phyloP scores from a whole-genome alignment of 2,113 vertebrate species.

The Psammodynastes pulverulentus region DNA sequence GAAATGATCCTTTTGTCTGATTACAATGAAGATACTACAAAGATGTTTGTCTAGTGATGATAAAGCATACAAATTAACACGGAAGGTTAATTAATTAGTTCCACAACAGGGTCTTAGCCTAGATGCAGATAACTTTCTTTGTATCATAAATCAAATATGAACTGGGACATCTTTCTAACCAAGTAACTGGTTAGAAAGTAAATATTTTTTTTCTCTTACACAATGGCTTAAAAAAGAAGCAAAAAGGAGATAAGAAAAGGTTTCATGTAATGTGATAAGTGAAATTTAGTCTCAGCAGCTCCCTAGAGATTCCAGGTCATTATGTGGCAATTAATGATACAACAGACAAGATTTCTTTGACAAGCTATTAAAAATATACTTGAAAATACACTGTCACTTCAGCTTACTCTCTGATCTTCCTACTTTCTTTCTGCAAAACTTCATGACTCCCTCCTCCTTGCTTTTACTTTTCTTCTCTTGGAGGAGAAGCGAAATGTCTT shows the following conservation, averaged over 20 bases:
- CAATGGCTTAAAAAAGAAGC: not conserved
- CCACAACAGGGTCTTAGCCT: not conserved
- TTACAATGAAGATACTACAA: conserved; percentile 44
- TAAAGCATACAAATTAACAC: conserved; percentile 40
- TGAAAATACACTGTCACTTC: not conserved
- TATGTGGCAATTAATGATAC: not conserved
- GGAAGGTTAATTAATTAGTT: not conserved
- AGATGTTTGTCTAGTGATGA: conserved; percentile 27
- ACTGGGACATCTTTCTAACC: not conserved
- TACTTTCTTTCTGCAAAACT: not conserved
- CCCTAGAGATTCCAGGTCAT: not conserved
- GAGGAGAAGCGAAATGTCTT: not conserved
- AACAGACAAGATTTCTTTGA: not conserved
- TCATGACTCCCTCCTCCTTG: not conserved
- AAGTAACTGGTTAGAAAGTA: not conserved
- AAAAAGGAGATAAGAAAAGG: not conserved
- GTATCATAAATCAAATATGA: not conserved
- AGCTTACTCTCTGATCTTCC: not conserved
- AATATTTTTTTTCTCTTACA: not conserved
- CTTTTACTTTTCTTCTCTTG: not conserved
- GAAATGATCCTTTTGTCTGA: conserved; percentile 42
- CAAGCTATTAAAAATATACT: not conserved
- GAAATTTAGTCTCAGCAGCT: not conserved
- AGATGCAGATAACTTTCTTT: not conserved
- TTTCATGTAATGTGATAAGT: not conserved